Conservation (phyloP, 92 coral and sea anemone genomes). For the Zoanthus gigantus region DNA sequence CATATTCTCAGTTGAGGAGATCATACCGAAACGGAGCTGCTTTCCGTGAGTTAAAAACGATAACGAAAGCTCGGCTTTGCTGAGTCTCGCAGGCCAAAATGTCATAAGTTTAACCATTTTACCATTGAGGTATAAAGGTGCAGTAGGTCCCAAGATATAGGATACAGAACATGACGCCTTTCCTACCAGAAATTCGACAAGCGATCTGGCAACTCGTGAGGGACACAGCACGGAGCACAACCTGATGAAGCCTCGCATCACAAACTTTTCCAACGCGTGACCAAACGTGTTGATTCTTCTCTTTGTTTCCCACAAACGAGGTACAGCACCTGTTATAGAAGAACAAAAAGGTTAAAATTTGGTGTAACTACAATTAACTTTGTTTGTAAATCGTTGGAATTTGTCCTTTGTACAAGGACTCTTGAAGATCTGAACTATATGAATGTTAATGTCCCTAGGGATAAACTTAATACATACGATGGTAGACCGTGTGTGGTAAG, state of each 20-base stretch:
- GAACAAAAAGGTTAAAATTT: neutral
- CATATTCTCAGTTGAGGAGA: conserved; percentile 60
- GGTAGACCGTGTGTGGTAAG: too few relatives aligned
- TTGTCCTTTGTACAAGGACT: neutral
- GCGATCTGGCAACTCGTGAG: conserved; percentile 69
- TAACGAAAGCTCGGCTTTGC: conserved; percentile 69
- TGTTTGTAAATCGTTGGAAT: neutral
- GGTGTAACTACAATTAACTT: neutral
- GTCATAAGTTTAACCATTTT: conserved; percentile 89
- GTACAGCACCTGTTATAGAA: conserved; percentile 82
- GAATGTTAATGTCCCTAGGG: too few relatives aligned
- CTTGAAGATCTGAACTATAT: too few relatives aligned
- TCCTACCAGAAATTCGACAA: conserved; percentile 65
- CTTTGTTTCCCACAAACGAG: conserved; percentile 91
- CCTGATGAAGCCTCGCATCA: conserved; percentile 70
- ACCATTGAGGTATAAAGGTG: conserved; percentile 81
- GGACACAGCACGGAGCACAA: conserved; percentile 78
- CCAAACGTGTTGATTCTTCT: conserved; percentile 74
- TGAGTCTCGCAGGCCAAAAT: conserved; percentile 74
- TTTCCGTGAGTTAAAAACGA: conserved; percentile 78
- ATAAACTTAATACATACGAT: too few relatives aligned
- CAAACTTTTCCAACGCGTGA: conserved; percentile 62
- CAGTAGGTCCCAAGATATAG: conserved; percentile 76
- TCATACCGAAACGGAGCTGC: conserved; percentile 74
- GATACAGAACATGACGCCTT: conserved; percentile 83